Conservation (phyloP, 2,113 vertebrate genomes). For the Coryphaenoides rupestris region DNA sequence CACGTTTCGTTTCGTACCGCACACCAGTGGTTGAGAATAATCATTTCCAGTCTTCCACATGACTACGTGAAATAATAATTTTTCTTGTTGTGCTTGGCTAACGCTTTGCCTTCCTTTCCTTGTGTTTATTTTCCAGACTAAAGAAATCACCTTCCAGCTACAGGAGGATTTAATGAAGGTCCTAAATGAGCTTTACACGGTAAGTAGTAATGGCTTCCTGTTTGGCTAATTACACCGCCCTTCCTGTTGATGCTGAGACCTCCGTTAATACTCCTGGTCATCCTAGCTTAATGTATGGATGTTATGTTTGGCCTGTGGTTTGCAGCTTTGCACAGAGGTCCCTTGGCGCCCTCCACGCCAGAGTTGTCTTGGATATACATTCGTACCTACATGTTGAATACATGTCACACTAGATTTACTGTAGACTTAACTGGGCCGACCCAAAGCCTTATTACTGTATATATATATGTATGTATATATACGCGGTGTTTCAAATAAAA, state of each 20-base stretch:
- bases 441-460: conserved; percentile 1
- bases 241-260: not conserved
- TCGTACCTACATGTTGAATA: not conserved
- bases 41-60: not conserved
- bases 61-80: not conserved
- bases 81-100: conserved; percentile 19
- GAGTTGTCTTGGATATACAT: conserved; percentile 3
- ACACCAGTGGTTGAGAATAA: not conserved
- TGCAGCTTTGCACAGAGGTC: not conserved
- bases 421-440: not conserved
- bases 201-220: conserved; percentile 71
- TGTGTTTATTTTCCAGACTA: conserved; percentile 81
- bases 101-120: conserved; percentile 6
- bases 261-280: not conserved
- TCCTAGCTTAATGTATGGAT: not conserved
- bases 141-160: conserved; percentile 96
- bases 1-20: not conserved
- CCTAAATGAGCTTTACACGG: conserved; percentile 97
- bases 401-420: not conserved
- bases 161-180: conserved; percentile 99
- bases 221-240: conserved; percentile 14
- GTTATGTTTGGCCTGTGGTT: not conserved
- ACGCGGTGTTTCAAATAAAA: not conserved
- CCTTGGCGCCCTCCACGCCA: conserved; percentile 7
- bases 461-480: not conserved